A percentile compares a stretch with the other conserved stretches of the same genome.
These are phyloP conservation scores for Empis stercorea DNA, from an alignment of 2,888 invertebrate species.

Conservation along the genomic window DNA sequence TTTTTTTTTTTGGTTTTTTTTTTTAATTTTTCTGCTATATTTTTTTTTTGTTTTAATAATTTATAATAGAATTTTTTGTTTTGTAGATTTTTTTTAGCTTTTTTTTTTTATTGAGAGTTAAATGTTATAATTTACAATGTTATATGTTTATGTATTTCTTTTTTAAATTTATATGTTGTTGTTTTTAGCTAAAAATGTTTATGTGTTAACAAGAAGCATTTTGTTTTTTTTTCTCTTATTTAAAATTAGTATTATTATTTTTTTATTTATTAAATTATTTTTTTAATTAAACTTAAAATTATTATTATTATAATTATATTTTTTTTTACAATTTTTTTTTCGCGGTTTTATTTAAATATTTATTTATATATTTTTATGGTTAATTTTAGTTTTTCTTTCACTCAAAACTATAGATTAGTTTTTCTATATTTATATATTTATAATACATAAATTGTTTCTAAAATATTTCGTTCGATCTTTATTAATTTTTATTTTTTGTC, in stretches of 20 bases:
- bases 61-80: constrained; percentile 5
- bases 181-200: constrained; percentile 19
- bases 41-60: background rate
- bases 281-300: constrained; percentile 10
- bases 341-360: constrained; percentile 2
- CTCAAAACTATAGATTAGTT: background rate
- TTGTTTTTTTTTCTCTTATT: constrained; percentile 11
- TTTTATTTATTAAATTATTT: too few species aligned
- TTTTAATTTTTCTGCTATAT: constrained; percentile 7
- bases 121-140: constrained; percentile 21
- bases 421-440: too few species aligned
- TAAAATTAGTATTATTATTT: constrained; percentile 9
- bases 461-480: constrained; percentile 1
- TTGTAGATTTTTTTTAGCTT: constrained; percentile 7
- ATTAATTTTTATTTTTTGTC: constrained; percentile 3
- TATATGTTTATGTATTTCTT: too few species aligned
- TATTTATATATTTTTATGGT: constrained; percentile 1
- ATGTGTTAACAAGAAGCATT: constrained; percentile 33
- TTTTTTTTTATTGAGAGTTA: constrained; percentile 3
- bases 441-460: too few species aligned
- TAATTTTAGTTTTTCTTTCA: constrained; percentile 2
- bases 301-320: constrained; percentile 1
- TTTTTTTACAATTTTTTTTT: constrained; percentile 1
- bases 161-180: background rate
- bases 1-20: constrained; percentile 6